Percentiles rank a stretch among this genome's conserved stretches.
These are phyloP conservation scores for Xiphorhynchus elegans DNA, from an alignment of 2,113 vertebrate species.

Conservation along the genomic window DNA sequence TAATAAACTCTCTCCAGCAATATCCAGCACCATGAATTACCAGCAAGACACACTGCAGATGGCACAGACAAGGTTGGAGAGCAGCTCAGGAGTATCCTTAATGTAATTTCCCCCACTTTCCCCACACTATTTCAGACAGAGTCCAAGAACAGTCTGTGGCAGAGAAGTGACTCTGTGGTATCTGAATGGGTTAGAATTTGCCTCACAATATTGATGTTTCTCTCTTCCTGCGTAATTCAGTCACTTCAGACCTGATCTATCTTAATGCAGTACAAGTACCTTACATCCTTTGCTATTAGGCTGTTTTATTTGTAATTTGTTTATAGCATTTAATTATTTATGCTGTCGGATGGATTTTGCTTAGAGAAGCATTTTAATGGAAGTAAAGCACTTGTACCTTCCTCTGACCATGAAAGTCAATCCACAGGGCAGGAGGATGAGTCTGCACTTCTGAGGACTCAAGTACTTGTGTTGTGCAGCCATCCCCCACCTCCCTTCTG, in stretches of 20 bases:
- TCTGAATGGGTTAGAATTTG: neutral
- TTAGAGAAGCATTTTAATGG: neutral
- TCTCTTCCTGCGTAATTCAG: neutral
- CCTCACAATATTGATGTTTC: neutral
- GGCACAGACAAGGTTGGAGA: neutral
- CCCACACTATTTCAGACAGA: neutral
- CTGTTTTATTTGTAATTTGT: neutral
- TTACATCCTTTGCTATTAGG: conserved; percentile 17
- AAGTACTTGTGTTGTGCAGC: neutral
- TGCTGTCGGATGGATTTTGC: neutral
- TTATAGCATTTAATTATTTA: conserved; percentile 50
- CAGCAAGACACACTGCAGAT: neutral
- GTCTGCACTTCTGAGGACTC: neutral
- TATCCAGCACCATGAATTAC: neutral
- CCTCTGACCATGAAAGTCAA: neutral
- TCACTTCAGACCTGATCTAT: neutral
- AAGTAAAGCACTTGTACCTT: neutral
- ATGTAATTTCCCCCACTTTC: neutral
- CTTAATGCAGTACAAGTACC: conserved; percentile 9
- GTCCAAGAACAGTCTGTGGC: neutral
- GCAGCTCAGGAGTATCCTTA: neutral
- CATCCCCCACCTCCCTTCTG: neutral
- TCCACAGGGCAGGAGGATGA: neutral
- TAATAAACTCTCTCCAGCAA: neutral
- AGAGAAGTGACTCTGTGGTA: neutral